A percentile compares a stretch with the other conserved stretches of the same genome.
These are phyloP conservation scores for Mormyrus lacerda DNA, from an alignment of 2,113 vertebrate species.

Conservation along the genomic window DNA sequence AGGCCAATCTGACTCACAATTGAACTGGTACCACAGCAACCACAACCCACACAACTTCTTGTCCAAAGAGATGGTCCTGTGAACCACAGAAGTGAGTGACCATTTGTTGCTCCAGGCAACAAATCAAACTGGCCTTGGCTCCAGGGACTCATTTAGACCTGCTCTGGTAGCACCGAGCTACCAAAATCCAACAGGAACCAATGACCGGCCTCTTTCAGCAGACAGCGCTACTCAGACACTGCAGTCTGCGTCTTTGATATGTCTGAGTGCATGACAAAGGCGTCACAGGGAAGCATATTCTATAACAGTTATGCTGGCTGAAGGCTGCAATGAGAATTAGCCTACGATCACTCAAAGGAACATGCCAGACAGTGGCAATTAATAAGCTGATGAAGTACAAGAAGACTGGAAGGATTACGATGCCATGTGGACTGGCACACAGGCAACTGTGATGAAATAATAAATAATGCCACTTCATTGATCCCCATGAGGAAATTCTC, in stretches of 20 bases:
- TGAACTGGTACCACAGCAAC: not conserved
- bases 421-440: not conserved
- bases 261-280: not conserved
- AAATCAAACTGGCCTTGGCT: not conserved
- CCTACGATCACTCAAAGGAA: not conserved
- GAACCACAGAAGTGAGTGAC: not conserved
- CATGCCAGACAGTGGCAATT: not conserved
- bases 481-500: not conserved
- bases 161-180: not conserved
- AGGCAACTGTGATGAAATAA: not conserved
- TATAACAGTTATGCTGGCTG: not conserved
- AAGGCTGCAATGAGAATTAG: not conserved
- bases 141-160: slow-evolving; percentile 1
- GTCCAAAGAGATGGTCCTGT: not conserved
- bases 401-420: not conserved
- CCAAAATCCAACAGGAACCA: not conserved
- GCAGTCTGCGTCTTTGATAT: not conserved
- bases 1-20: not conserved
- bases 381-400: not conserved
- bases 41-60: not conserved
- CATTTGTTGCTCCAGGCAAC: not conserved
- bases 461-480: not conserved
- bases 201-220: not conserved
- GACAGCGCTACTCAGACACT: not conserved
- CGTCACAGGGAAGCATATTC: not conserved